Evolutionary conservation across 1,140 invertebrate genomes (phyloP).

Genomic region (Temnothorax nylanderi): DNA sequence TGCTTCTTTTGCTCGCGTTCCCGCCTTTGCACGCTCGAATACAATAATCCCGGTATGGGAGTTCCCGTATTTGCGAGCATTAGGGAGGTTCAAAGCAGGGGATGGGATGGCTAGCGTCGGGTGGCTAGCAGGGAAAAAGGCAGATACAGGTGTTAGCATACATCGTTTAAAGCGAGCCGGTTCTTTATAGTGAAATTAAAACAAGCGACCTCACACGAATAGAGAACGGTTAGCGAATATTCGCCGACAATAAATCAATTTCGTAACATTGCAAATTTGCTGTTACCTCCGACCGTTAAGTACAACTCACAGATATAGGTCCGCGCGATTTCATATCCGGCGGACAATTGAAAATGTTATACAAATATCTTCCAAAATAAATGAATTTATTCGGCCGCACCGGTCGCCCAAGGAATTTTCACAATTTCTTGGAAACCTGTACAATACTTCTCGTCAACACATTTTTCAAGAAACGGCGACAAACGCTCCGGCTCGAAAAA

Average conservation of each 20-base stretch:
- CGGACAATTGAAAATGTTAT: slow-evolving; percentile 10
- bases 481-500: slow-evolving; percentile 47
- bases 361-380: slow-evolving; percentile 30
- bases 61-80: slow-evolving; percentile 69
- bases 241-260: slow-evolving; percentile 44
- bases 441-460: slow-evolving; percentile 35
- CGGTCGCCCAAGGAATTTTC: slow-evolving; percentile 25
- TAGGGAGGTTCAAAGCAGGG: slow-evolving; percentile 24
- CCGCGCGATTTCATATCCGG: neutral
- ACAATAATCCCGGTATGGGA: slow-evolving; percentile 69
- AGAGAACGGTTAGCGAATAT: slow-evolving; percentile 58
- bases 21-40: slow-evolving; percentile 56
- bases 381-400: slow-evolving; percentile 2
- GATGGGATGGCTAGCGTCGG: neutral
- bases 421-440: slow-evolving; percentile 20
- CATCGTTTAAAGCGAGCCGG: slow-evolving; percentile 69
- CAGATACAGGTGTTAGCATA: slow-evolving; percentile 70
- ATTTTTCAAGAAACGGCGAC: slow-evolving; percentile 46
- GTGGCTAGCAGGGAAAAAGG: neutral
- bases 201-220: slow-evolving; percentile 64
- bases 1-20: slow-evolving; percentile 33
- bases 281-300: neutral
- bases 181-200: slow-evolving; percentile 76
- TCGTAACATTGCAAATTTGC: neutral
- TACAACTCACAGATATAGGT: neutral